These are phyloP conservation scores for Drosophila kurseongensis DNA, from an alignment of 1,140 invertebrate genomes.

Conservation along the genomic window DNA sequence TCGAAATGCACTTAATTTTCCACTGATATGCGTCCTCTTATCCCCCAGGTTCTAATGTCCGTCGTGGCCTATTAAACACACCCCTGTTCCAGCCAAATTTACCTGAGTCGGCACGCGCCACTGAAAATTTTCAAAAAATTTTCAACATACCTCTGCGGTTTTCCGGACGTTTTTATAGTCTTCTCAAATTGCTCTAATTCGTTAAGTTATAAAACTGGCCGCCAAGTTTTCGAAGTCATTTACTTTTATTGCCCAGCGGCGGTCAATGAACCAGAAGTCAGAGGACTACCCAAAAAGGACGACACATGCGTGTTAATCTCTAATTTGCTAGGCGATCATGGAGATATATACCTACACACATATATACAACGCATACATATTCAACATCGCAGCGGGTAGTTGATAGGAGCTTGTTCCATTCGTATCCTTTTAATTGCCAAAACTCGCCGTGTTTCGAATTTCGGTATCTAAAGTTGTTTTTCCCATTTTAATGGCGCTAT, in stretches of 20 bases:
- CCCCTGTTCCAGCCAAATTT: conserved; percentile 16
- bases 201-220: conserved; percentile 76
- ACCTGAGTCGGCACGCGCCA: conserved; percentile 48
- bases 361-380: conserved; percentile 27
- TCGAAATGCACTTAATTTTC: conserved; percentile 56
- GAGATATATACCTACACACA: conserved; percentile 6
- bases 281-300: conserved; percentile 47
- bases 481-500: conserved; percentile 83
- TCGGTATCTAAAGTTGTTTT: conserved; percentile 84
- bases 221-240: conserved; percentile 60
- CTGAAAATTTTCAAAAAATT: conserved; percentile 32
- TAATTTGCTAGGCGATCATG: conserved; percentile 79
- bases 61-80: conserved; percentile 76
- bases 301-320: conserved; percentile 81
- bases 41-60: conserved; percentile 56
- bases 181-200: conserved; percentile 76
- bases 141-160: conserved; percentile 65
- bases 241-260: conserved; percentile 62
- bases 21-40: conserved; percentile 50
- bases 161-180: conserved; percentile 78
- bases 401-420: conserved; percentile 64
- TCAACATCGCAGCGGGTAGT: conserved; percentile 43
- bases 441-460: conserved; percentile 79
- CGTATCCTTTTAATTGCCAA: conserved; percentile 76
- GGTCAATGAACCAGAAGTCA: conserved; percentile 64